Conservation (phyloP, 2,113 vertebrate genomes). For the Alethe diademata region DNA sequence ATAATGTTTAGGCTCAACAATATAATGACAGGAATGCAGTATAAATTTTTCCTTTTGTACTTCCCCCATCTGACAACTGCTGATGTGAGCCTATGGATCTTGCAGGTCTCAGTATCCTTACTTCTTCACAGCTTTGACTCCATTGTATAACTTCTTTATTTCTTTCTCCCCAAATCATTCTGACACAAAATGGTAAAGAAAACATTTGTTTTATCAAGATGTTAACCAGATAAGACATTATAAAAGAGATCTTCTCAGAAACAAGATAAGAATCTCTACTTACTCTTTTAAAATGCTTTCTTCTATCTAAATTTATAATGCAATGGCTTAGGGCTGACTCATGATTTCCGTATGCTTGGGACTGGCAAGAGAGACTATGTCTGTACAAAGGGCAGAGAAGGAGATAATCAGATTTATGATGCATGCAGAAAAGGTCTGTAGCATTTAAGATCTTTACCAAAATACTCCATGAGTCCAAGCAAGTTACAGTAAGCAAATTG, state of each 20-base stretch:
- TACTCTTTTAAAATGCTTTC: background rate
- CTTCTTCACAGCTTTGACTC: background rate
- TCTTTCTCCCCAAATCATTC: background rate
- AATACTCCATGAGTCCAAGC: background rate
- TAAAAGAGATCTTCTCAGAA: background rate
- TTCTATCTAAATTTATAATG: background rate
- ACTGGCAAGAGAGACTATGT: background rate
- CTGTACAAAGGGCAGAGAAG: background rate
- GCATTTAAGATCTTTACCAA: background rate
- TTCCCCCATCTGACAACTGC: background rate
- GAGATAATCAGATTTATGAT: constrained; percentile 13
- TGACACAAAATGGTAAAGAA: background rate
- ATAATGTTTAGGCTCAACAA: background rate
- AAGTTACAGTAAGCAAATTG: constrained; percentile 28
- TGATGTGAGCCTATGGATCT: background rate
- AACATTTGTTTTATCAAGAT: background rate
- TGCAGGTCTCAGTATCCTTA: background rate
- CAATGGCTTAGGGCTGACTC: background rate
- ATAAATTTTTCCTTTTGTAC: background rate
- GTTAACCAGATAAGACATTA: background rate
- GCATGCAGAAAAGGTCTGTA: background rate
- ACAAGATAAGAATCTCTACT: background rate
- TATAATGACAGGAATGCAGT: background rate
- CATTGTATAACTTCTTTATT: background rate
- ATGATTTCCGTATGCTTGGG: background rate